These are phyloP conservation scores for Zonotrichia albicollis DNA, from an alignment of 2,797 vertebrate genomes.

Conservation along the genomic window DNA sequence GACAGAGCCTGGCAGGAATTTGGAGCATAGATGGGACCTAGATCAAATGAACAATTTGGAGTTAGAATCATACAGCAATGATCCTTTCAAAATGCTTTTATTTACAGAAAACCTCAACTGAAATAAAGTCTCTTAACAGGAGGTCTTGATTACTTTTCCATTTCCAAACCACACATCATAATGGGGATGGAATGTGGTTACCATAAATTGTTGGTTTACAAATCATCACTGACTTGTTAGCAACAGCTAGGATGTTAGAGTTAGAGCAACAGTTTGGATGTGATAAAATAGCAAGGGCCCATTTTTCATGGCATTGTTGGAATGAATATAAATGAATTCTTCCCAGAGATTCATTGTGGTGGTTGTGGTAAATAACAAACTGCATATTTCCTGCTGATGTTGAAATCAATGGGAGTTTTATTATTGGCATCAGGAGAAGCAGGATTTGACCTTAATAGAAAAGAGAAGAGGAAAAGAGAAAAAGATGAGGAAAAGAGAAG, in stretches of 20 bases:
- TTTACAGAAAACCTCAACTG: slow-evolving; percentile 61
- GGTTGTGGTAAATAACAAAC: slow-evolving; percentile 62
- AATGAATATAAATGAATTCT: slow-evolving; percentile 65
- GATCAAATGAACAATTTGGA: slow-evolving; percentile 48
- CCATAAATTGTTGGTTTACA: slow-evolving; percentile 71
- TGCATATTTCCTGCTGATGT: slow-evolving; percentile 66
- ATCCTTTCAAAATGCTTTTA: slow-evolving; percentile 54
- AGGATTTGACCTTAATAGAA: slow-evolving; percentile 61
- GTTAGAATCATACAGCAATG: slow-evolving; percentile 55
- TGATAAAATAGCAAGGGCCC: slow-evolving; percentile 61
- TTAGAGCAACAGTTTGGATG: slow-evolving; percentile 67
- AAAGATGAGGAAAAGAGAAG: slow-evolving; percentile 40
- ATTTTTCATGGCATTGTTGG: slow-evolving; percentile 62
- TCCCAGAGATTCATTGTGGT: slow-evolving; percentile 63
- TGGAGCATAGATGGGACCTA: neutral
- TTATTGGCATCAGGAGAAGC: slow-evolving; percentile 53
- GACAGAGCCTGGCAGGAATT: slow-evolving; percentile 26
- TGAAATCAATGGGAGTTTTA: slow-evolving; percentile 64
- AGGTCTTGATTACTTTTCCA: slow-evolving; percentile 71
- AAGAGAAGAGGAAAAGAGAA: slow-evolving; percentile 49
- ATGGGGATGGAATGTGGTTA: slow-evolving; percentile 67
- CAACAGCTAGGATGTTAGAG: slow-evolving; percentile 62
- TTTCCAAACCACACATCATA: slow-evolving; percentile 70
- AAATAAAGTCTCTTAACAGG: slow-evolving; percentile 68
- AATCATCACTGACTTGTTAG: slow-evolving; percentile 71